Conservation (phyloP, 1,140 invertebrate genomes). For the Ceratitis capitata region DNA sequence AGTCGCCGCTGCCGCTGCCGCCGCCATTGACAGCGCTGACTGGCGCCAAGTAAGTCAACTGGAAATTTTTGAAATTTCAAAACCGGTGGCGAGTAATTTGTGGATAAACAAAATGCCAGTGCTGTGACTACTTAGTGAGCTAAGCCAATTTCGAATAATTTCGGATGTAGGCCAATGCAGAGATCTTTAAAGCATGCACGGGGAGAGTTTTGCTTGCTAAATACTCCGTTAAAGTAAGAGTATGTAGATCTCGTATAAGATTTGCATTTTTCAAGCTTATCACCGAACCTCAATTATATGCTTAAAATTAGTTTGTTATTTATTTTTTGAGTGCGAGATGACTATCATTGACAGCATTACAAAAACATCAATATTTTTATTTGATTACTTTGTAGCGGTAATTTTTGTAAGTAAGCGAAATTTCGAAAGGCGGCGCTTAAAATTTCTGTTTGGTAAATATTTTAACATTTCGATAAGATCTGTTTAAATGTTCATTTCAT, state of each 20-base stretch:
- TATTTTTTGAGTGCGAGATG: not conserved
- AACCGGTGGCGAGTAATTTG: not conserved
- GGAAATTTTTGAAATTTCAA: not conserved
- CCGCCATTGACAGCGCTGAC: not conserved
- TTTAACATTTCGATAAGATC: not conserved
- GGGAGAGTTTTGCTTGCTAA: not conserved
- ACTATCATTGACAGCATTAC: not conserved
- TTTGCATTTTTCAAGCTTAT: not conserved
- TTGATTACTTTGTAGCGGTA: not conserved
- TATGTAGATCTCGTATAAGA: not conserved
- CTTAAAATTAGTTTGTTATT: conserved; percentile 1
- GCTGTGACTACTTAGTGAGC: not conserved
- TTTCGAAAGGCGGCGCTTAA: not conserved
- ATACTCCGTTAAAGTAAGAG: not conserved
- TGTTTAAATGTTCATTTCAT: conserved; percentile 13
- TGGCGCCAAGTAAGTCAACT: conserved; percentile 23
- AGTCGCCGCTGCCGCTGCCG: not conserved
- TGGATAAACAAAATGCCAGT: not conserved
- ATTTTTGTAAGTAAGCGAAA: no score
- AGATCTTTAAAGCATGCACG: not conserved
- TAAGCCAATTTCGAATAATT: not conserved
- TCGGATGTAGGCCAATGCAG: not conserved
- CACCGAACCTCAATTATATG: not conserved
- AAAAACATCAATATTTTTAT: not conserved
- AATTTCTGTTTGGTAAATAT: conserved; percentile 30